phyloP scores from a whole-genome alignment of 2,888 invertebrate genomes.

The Drosophila rellima region DNA sequence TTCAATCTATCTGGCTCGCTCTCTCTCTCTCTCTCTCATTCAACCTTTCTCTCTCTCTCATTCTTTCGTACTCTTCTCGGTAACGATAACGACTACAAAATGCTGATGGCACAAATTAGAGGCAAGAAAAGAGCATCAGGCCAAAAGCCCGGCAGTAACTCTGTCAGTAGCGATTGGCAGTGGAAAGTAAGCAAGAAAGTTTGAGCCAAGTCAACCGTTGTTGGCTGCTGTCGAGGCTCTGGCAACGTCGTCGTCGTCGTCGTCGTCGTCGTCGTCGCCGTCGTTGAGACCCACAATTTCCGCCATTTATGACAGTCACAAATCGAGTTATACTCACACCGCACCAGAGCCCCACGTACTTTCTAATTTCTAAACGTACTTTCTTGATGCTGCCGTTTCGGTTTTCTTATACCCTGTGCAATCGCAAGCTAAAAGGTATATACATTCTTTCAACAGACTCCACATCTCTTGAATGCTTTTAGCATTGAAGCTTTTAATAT shows the following conservation, averaged over 20 bases:
- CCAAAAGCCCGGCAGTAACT: constrained; percentile 46
- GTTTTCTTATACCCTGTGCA: constrained; percentile 54
- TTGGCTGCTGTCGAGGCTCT: constrained; percentile 30
- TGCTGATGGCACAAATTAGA: constrained; percentile 78
- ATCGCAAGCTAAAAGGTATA: neutral
- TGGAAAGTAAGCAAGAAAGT: constrained; percentile 78
- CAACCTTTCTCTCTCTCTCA: neutral
- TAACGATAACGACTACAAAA: constrained; percentile 77
- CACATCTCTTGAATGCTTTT: neutral
- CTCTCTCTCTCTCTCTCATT: constrained; percentile 3
- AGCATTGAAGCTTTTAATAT: neutral
- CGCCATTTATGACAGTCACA: constrained; percentile 83
- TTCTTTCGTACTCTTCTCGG: constrained; percentile 20
- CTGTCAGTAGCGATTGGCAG: constrained; percentile 45
- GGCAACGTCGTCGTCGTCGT: constrained; percentile 27
- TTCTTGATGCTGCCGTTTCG: constrained; percentile 52
- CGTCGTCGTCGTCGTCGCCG: constrained; percentile 56
- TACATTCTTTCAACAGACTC: neutral
- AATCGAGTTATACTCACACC: constrained; percentile 82
- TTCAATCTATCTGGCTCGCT: neutral
- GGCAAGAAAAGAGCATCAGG: constrained; percentile 53
- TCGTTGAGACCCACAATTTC: constrained; percentile 80
- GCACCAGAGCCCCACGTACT: constrained; percentile 65
- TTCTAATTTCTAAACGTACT: constrained; percentile 81
- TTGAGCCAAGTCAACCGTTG: constrained; percentile 13